Conservation (phyloP, 1,140 invertebrate genomes). For the Venustaconcha ellipsiformis region DNA sequence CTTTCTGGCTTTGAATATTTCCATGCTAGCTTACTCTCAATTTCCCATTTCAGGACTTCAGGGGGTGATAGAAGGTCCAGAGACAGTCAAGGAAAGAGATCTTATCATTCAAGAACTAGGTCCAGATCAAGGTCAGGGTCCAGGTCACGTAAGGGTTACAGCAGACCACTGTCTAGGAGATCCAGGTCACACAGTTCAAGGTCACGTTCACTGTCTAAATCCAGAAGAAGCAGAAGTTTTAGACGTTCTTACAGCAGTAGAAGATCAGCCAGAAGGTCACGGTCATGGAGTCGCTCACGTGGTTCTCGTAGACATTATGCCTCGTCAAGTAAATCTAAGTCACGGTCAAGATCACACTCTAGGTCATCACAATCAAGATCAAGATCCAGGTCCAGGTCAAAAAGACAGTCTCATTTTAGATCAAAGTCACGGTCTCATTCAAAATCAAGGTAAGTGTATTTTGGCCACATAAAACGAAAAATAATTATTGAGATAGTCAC, state of each 20-base stretch:
- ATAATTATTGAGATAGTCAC: neutral
- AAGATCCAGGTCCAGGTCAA: conserved; percentile 39
- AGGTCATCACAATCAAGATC: conserved; percentile 34
- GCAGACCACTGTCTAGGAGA: conserved; percentile 18
- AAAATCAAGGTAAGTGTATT: conserved; percentile 37
- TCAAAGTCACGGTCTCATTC: conserved; percentile 39
- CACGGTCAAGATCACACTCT: conserved; percentile 47
- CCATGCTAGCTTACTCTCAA: too few species aligned
- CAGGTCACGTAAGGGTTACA: conserved; percentile 24
- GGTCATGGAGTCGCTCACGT: neutral
- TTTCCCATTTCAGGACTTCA: too few species aligned
- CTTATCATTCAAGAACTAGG: conserved; percentile 16
- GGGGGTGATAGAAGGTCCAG: neutral
- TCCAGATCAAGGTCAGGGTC: conserved; percentile 36
- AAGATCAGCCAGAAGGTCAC: conserved; percentile 6
- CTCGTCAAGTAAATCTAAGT: conserved; percentile 15
- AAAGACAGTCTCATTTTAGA: conserved; percentile 20
- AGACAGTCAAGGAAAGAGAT: neutral
- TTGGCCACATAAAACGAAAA: neutral
- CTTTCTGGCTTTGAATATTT: too few species aligned
- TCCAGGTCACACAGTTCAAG: conserved; percentile 16
- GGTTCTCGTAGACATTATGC: neutral
- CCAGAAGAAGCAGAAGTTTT: neutral
- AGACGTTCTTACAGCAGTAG: conserved; percentile 7
- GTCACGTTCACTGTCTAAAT: conserved; percentile 6